These are phyloP conservation scores for Glyphotaelius pellucidus DNA, from an alignment of 2,888 invertebrate species.

Conservation along the genomic window DNA sequence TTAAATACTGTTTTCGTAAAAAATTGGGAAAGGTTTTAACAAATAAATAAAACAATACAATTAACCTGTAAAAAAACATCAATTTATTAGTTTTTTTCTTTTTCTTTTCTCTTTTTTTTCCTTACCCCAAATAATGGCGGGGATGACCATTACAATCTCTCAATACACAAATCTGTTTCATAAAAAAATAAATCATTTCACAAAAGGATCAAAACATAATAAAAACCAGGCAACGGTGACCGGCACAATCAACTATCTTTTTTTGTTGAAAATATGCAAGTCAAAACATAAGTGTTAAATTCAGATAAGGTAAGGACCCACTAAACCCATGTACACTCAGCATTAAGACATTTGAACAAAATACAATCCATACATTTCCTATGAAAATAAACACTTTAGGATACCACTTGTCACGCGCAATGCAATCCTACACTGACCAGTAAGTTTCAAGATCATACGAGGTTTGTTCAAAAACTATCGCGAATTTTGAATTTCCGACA, in stretches of 20 bases:
- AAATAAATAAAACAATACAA: constrained; percentile 59
- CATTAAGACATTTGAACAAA: too few relatives aligned
- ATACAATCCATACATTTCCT: too few relatives aligned
- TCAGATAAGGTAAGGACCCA: neutral
- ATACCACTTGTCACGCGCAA: too few relatives aligned
- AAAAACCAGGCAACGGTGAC: neutral
- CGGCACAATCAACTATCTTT: neutral
- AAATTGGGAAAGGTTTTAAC: neutral
- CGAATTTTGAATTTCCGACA: too few relatives aligned
- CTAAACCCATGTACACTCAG: too few relatives aligned
- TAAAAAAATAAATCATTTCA: constrained; percentile 43
- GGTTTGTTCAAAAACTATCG: too few relatives aligned
- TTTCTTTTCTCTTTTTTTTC: constrained; percentile 55
- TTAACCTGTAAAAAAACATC: constrained; percentile 65
- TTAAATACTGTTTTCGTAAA: neutral
- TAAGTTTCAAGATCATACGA: too few relatives aligned
- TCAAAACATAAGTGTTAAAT: neutral
- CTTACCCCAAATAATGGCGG: constrained; percentile 64
- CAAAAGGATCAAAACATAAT: constrained; percentile 31
- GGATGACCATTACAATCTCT: constrained; percentile 66
- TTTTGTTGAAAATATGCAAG: neutral
- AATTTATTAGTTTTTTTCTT: constrained; percentile 63
- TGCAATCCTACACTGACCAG: too few relatives aligned
- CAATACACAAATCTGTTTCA: constrained; percentile 41
- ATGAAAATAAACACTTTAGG: too few relatives aligned